Conservation (phyloP, 2,888 invertebrate species). For the Ophonus ardosiacus region DNA sequence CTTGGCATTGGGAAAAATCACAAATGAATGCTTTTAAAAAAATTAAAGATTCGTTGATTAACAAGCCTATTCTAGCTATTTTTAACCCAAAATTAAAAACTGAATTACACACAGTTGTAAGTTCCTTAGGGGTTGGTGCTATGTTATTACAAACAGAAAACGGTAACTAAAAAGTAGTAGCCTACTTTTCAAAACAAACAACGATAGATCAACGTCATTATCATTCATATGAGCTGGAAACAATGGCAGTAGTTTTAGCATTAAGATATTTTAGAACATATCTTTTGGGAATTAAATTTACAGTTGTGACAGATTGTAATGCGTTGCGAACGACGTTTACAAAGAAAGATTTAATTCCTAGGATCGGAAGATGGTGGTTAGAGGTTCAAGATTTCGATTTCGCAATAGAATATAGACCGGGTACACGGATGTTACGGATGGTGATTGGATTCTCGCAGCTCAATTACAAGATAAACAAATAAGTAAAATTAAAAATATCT, state of each 20-base stretch:
- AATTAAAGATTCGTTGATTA: constrained; percentile 54
- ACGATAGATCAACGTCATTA: constrained; percentile 70
- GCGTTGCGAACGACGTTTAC: constrained; percentile 60
- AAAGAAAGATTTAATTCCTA: constrained; percentile 65
- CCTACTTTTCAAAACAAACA: constrained; percentile 70
- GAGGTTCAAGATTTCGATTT: too few relatives aligned
- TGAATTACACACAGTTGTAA: constrained; percentile 70
- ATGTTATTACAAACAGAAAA: constrained; percentile 68
- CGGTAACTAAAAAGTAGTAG: constrained; percentile 67
- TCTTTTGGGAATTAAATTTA: too few relatives aligned
- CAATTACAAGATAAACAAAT: constrained; percentile 52
- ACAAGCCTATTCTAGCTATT: neutral
- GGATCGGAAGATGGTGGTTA: constrained; percentile 66
- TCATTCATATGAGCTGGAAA: too few relatives aligned
- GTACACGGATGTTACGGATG: constrained; percentile 65
- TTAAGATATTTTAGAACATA: too few relatives aligned
- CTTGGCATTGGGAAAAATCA: constrained; percentile 65
- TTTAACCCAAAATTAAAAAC: constrained; percentile 65
- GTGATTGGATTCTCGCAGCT: constrained; percentile 66
- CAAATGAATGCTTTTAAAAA: constrained; percentile 65
- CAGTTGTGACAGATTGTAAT: constrained; percentile 69
- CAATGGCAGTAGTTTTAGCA: too few relatives aligned
- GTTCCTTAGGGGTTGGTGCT: constrained; percentile 68
- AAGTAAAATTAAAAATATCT: too few relatives aligned
- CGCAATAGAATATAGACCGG: constrained; percentile 65